phyloP scores from a whole-genome alignment of 2,797 vertebrate genomes.

The Muraenolepis orangiensis region DNA sequence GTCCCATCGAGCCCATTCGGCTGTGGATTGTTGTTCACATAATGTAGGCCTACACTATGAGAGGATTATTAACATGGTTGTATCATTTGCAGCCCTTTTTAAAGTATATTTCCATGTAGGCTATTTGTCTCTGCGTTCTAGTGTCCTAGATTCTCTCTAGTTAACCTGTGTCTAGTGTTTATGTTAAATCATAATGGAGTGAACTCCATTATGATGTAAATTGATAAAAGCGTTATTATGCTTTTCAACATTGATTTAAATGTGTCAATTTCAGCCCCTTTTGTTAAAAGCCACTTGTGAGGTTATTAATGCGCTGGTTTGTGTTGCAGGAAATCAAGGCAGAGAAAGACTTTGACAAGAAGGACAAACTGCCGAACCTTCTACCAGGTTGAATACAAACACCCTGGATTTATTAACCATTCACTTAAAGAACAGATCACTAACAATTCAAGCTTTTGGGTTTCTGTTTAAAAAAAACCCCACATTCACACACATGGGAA shows the following conservation, averaged over 20 bases:
- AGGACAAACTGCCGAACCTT: conserved; percentile 72
- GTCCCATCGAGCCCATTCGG: too few species aligned
- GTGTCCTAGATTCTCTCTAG: too few species aligned
- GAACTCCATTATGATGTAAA: neutral
- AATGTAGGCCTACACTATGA: too few species aligned
- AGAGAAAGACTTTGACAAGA: conserved; percentile 69
- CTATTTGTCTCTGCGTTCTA: too few species aligned
- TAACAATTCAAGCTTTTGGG: neutral
- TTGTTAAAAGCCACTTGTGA: neutral
- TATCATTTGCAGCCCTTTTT: neutral
- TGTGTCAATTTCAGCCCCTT: neutral
- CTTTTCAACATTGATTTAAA: neutral
- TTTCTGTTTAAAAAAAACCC: neutral
- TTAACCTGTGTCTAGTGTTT: too few species aligned
- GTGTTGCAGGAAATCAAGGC: conserved; percentile 77
- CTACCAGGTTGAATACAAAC: conserved; percentile 69
- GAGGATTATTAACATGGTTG: neutral
- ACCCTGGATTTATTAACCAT: neutral
- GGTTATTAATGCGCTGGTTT: neutral
- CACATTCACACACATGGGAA: too few species aligned
- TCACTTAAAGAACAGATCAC: neutral
- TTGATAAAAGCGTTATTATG: too few species aligned
- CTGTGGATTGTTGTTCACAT: too few species aligned
- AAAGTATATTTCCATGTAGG: neutral
- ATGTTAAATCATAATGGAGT: neutral